These are phyloP conservation scores for Polydrusus pterygomalis DNA, from an alignment of 2,888 invertebrate genomes.

Conservation along the genomic window DNA sequence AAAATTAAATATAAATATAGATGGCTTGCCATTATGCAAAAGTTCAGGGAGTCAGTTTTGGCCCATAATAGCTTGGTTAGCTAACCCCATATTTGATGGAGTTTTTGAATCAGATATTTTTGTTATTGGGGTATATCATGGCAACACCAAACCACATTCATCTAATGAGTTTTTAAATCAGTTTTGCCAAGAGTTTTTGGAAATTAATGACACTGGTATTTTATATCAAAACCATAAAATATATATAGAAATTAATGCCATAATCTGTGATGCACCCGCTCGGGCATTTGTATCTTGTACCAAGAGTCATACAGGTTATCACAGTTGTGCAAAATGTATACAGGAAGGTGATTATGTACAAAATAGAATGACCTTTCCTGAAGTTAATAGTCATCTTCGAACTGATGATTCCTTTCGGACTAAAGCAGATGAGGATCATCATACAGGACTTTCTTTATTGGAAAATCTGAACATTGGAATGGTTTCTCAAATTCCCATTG, in stretches of 20 bases:
- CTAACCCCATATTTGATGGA: conserved; percentile 2
- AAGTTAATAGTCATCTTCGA: too few species aligned
- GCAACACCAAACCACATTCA: conserved; percentile 9
- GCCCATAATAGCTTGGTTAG: conserved; percentile 55
- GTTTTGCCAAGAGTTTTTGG: conserved; percentile 10
- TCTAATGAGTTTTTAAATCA: conserved; percentile 1
- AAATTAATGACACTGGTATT: conserved; percentile 10
- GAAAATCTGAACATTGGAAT: too few species aligned
- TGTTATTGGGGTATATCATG: conserved; percentile 25
- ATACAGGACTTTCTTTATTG: too few species aligned
- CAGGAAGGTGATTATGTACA: too few species aligned
- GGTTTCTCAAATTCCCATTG: too few species aligned
- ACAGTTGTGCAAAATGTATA: too few species aligned
- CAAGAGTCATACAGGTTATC: too few species aligned
- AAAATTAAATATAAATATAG: conserved; percentile 57
- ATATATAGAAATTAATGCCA: conserved; percentile 8
- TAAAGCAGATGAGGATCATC: too few species aligned
- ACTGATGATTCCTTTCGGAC: too few species aligned
- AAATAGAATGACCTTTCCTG: too few species aligned
- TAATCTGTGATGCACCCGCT: neutral
- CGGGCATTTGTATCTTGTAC: too few species aligned
- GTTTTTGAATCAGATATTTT: conserved; percentile 9
- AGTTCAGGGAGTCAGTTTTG: conserved; percentile 59
- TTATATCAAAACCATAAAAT: neutral
- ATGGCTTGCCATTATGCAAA: conserved; percentile 58